These are phyloP conservation scores for Tyrannus savana DNA, from an alignment of 2,113 vertebrate genomes.

Conservation along the genomic window DNA sequence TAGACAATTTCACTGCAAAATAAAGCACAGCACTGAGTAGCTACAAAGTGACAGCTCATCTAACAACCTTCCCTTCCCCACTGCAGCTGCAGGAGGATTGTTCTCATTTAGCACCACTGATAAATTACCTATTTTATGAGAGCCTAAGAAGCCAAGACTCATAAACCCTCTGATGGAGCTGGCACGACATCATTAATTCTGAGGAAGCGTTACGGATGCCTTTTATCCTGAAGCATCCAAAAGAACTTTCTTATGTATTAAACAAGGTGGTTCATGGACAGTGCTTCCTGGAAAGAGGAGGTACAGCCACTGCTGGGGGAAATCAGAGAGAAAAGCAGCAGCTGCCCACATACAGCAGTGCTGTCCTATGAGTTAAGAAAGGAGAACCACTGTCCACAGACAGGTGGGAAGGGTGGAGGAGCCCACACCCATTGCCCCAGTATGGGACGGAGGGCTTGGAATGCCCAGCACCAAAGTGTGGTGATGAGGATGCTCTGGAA, in stretches of 20 bases:
- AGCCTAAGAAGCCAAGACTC: slow-evolving; percentile 32
- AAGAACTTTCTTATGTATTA: neutral
- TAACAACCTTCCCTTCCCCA: neutral
- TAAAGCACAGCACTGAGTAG: neutral
- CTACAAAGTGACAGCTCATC: neutral
- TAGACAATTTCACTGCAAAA: neutral
- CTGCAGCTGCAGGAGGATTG: slow-evolving; percentile 23
- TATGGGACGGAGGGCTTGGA: neutral
- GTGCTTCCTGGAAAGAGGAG: neutral
- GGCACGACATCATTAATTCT: slow-evolving; percentile 7
- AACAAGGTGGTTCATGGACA: neutral
- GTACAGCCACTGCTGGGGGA: neutral
- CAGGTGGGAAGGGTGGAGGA: neutral
- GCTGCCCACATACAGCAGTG: neutral
- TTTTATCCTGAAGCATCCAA: slow-evolving; percentile 3
- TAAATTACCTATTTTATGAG: slow-evolving; percentile 31
- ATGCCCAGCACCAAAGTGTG: neutral
- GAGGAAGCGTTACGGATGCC: neutral
- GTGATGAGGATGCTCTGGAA: neutral
- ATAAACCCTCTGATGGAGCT: slow-evolving; percentile 2
- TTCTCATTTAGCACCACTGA: slow-evolving; percentile 38
- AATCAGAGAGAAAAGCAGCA: neutral
- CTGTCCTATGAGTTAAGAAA: neutral
- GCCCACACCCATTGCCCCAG: neutral
- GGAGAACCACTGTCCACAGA: neutral